Conservation (phyloP, 2,113 vertebrate species). For the Sceloporus undulatus region DNA sequence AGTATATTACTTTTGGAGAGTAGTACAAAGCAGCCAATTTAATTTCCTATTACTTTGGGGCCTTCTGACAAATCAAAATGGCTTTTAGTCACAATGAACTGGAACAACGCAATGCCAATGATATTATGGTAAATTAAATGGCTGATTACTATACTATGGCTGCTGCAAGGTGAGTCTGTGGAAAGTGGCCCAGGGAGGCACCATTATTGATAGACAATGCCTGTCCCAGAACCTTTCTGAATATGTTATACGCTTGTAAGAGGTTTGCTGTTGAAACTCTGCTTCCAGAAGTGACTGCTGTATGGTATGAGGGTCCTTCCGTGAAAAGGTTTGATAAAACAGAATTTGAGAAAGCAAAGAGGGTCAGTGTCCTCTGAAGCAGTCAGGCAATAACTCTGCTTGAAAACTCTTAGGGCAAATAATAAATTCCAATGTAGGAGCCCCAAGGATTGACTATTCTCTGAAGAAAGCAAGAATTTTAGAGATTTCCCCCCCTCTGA, state of each 20-base stretch:
- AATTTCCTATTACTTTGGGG: neutral
- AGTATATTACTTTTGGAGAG: neutral
- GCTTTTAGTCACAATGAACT: neutral
- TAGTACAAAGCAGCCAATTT: neutral
- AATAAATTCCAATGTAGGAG: no score
- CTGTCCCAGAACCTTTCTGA: no score
- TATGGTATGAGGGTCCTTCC: neutral
- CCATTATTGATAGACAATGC: neutral
- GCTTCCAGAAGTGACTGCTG: neutral
- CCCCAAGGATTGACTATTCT: neutral
- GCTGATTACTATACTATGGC: no score
- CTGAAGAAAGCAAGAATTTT: neutral
- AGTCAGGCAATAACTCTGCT: neutral
- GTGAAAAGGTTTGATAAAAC: neutral
- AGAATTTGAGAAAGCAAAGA: neutral
- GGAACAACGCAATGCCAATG: neutral
- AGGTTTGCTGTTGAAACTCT: neutral
- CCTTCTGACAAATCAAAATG: neutral
- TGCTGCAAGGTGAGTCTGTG: neutral
- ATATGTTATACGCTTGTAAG: neutral
- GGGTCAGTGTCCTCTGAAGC: neutral
- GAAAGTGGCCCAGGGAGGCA: neutral
- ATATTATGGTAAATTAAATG: neutral
- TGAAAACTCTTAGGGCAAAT: neutral
- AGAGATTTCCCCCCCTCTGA: neutral